Evolutionary conservation across 2,797 vertebrate species (phyloP).

Genomic region (Pantherophis alleghaniensis): DNA sequence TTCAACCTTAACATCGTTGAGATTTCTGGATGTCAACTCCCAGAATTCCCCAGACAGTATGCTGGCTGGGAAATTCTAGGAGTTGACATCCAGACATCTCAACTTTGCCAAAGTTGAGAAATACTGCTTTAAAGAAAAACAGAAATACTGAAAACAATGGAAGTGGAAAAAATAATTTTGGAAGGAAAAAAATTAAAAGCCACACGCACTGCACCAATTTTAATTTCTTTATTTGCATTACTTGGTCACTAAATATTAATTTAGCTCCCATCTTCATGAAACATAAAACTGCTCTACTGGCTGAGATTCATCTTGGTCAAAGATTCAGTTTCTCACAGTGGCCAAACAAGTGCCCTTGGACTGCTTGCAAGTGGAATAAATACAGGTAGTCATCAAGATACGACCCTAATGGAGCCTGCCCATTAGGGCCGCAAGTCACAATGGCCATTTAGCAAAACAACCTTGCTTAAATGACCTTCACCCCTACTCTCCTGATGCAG

Average conservation of each 20-base stretch:
- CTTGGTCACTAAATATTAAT: not conserved
- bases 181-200: not conserved
- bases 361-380: not conserved
- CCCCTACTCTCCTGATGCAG: not conserved
- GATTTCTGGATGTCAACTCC: not conserved
- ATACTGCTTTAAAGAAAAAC: not conserved
- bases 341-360: not conserved
- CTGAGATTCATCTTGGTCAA: not conserved
- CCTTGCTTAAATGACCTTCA: not conserved
- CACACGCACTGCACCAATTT: not conserved
- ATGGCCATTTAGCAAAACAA: not conserved
- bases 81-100: not conserved
- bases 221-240: not conserved
- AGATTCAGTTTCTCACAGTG: not conserved
- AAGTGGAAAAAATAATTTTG: not conserved
- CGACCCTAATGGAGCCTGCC: not conserved
- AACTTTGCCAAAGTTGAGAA: not conserved
- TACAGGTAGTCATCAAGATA: not conserved
- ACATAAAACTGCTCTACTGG: not conserved
- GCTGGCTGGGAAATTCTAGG: not conserved
- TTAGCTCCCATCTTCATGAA: not conserved
- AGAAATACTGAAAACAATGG: not conserved
- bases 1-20: not conserved
- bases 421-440: not conserved
- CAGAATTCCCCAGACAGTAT: not conserved